A percentile compares a stretch with the other conserved stretches of the same genome.
These are phyloP conservation scores for Molossus alvarezi DNA, from an alignment of 2,797 vertebrate genomes.

Conservation along the genomic window DNA sequence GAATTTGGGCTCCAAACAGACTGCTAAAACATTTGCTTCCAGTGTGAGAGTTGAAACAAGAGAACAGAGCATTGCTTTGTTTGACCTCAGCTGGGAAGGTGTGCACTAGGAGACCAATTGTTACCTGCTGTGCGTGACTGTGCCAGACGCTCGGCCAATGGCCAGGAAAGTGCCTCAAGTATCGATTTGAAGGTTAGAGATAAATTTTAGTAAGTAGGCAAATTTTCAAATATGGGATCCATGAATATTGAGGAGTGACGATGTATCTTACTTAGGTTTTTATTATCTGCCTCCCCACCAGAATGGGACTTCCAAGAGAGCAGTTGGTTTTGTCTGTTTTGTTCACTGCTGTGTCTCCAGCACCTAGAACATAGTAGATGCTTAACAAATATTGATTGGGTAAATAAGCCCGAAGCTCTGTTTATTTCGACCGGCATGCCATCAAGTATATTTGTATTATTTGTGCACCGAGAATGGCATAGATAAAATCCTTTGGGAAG, in stretches of 20 bases:
- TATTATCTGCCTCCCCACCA: not conserved
- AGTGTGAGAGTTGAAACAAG: not conserved
- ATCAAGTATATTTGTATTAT: not conserved
- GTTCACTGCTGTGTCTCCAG: not conserved
- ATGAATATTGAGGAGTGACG: not conserved
- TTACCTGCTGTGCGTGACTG: not conserved
- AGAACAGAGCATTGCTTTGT: not conserved
- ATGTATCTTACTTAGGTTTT: not conserved
- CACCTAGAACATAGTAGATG: not conserved
- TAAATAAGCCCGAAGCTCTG: not conserved
- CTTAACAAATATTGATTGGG: not conserved
- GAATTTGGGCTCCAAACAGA: not conserved
- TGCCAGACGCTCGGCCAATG: not conserved
- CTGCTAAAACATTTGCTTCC: not conserved
- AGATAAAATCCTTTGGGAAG: not conserved
- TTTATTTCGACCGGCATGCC: not conserved
- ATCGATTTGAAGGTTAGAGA: not conserved
- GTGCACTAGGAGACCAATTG: not conserved
- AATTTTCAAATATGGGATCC: not conserved
- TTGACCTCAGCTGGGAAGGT: not conserved
- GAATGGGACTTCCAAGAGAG: not conserved
- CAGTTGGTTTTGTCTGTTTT: not conserved
- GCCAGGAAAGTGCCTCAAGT: accelerated
- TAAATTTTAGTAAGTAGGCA: not conserved
- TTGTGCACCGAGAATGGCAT: not conserved